phyloP scores from a whole-genome alignment of 1,140 invertebrate genomes.

The Bathynomus jamesi region DNA sequence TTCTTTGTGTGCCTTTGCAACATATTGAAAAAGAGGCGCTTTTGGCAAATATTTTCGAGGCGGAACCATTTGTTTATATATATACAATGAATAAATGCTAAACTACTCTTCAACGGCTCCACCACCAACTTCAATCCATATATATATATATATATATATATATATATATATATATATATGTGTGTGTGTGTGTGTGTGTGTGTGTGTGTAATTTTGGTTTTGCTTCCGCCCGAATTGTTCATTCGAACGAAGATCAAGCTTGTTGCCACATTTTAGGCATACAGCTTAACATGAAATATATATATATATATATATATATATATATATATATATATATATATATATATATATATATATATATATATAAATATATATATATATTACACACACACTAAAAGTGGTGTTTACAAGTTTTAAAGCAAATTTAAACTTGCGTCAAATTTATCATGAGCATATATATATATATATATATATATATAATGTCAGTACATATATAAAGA shows the following conservation, averaged over 20 bases:
- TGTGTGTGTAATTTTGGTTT: no score
- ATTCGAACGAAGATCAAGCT: no score
- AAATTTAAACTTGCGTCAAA: background rate
- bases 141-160: background rate
- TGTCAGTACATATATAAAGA: conserved; percentile 4
- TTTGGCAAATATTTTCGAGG: no score
- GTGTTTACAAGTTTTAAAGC: background rate
- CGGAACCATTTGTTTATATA: no score
- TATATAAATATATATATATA: conserved; percentile 4
- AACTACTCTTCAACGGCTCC: no score
- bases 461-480: conserved; percentile 7
- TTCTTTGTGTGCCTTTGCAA: background rate
- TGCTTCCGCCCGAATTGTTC: no score
- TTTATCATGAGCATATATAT: background rate
- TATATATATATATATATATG: background rate
- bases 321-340: conserved; percentile 9
- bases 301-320: no score
- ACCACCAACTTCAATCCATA: no score
- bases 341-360: conserved; percentile 7
- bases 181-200: background rate
- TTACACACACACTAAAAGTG: background rate
- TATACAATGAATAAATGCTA: no score
- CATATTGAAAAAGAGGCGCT: background rate
- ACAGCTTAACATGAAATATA: no score
- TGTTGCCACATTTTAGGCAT: no score